Evolutionary conservation across 1,140 invertebrate species (phyloP), one percentile per base, ranked within the genome.

Genomic region (Diploscapter pachys): DNA sequence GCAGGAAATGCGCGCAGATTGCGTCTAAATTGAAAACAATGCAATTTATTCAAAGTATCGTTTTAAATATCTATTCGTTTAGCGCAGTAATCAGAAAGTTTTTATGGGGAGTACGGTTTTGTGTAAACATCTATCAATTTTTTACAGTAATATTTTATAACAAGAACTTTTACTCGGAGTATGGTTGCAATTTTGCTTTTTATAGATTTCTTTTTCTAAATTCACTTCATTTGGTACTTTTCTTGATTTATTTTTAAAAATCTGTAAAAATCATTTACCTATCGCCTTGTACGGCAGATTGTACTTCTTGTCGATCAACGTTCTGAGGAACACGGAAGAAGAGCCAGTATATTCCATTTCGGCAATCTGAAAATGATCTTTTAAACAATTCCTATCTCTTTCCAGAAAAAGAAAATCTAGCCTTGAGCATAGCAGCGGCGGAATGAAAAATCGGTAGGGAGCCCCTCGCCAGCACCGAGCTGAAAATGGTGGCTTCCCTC

Each of bases 321-420:
- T 92, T 63, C 94, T 89, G 51, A 99, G 88, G 83, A 99, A 96
- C 80, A 98, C 94, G 66, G 93, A 96, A 87, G 93, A 98, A 2
- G 95, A 93, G n/a, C 96, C 95, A 65, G 90, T 93, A 83, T 99
- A 99, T 78, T 93, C 92, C 94, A 99, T 96, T 88, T 97, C 93
- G 53, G 95, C 94, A 75, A 99, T 93, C 89, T 88, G 83, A 57
- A 87, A 81, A 54, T 31, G 55, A 4, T 13, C 4, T 49, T 13
- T 4, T 50, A 3, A 52, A 5, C 4, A 61, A 13, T 72, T 76
- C 50, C 11, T 51, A 3, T 55, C 8, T 9, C 2, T 53, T 59
- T 53, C 77, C 66, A 77, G 54, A 68, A 5, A 2, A 49, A 65
- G 53, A 52, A 4, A 4, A 61, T 64, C 64, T 57, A 63, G 84